A percentile compares a stretch with the other conserved stretches of the same genome.
These are phyloP conservation scores for Ascaphus truei DNA, from an alignment of 2,113 vertebrate species.

Conservation along the genomic window DNA sequence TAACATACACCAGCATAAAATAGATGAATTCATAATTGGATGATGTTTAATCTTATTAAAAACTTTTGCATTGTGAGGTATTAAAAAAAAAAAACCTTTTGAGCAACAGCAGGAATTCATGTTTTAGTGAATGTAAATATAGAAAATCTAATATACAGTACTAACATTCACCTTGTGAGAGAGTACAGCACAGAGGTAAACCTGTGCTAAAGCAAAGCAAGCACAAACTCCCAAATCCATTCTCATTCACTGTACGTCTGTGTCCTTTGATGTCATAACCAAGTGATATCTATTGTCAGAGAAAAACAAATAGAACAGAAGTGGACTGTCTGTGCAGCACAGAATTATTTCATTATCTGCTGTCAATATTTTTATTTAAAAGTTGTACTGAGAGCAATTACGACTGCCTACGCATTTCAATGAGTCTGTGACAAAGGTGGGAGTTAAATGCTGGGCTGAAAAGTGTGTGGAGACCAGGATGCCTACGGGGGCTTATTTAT, in stretches of 20 bases:
- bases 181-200: not conserved
- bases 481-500: conserved; percentile 5
- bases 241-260: not conserved
- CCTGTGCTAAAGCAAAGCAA: not conserved
- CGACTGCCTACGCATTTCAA: conserved; percentile 9
- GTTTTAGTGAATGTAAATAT: too few relatives aligned
- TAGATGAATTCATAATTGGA: too few relatives aligned
- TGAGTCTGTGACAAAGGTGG: conserved; percentile 1
- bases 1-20: too few relatives aligned
- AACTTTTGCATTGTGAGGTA: too few relatives aligned
- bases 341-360: conserved; percentile 23
- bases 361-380: conserved; percentile 26
- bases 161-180: too few relatives aligned
- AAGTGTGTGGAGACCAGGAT: conserved; percentile 9
- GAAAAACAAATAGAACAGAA: conserved; percentile 25
- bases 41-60: too few relatives aligned
- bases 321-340: not conserved
- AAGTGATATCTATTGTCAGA: conserved; percentile 15
- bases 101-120: too few relatives aligned
- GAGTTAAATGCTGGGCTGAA: not conserved
- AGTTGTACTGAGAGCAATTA: conserved; percentile 19
- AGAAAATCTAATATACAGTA: too few relatives aligned
- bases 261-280: conserved; percentile 12
- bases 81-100: too few relatives aligned
- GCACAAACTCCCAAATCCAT: not conserved